These are phyloP conservation scores for Camponotus fellah DNA, from an alignment of 2,888 invertebrate genomes.

Conservation along the genomic window DNA sequence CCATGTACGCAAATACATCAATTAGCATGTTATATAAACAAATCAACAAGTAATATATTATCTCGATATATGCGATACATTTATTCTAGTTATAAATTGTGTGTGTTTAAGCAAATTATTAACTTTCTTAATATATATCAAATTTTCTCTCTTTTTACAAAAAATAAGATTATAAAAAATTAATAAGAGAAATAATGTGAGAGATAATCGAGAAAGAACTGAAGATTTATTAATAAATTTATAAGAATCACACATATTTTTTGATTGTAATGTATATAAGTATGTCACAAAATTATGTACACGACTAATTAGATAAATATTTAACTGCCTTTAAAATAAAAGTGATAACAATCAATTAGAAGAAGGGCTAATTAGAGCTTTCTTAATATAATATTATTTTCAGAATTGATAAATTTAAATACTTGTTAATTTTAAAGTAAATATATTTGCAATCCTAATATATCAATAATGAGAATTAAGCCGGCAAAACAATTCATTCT, in stretches of 20 bases:
- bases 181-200: background rate
- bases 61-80: background rate
- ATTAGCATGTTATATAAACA: background rate
- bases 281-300: background rate
- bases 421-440: background rate
- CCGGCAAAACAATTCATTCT: conserved; percentile 17
- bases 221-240: background rate
- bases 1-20: background rate
- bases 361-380: no score
- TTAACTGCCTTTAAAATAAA: background rate
- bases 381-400: no score
- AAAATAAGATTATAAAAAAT: background rate
- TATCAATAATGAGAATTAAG: background rate
- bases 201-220: background rate
- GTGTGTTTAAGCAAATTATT: background rate
- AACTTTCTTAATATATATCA: background rate
- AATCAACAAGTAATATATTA: background rate
- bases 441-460: background rate
- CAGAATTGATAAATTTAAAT: background rate
- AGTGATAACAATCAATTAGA: background rate
- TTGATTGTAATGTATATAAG: background rate
- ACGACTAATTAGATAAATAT: background rate
- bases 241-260: background rate
- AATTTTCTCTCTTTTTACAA: background rate
- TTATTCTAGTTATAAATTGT: background rate